Evolutionary conservation across 2,113 vertebrate genomes (phyloP).

Genomic region (Anas platyrhynchos): DNA sequence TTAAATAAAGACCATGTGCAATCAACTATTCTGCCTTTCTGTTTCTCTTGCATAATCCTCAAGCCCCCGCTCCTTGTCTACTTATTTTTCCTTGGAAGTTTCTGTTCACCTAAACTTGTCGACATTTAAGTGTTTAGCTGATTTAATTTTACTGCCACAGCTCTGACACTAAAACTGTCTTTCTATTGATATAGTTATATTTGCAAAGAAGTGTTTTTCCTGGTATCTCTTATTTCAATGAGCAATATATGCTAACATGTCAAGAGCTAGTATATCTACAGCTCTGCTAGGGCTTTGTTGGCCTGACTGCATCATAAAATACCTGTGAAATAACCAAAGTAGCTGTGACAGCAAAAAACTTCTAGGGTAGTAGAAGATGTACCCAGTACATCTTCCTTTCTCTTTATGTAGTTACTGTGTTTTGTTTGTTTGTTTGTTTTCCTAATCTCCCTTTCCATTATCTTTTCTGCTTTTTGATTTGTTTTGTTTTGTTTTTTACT

Average conservation of each 20-base stretch:
- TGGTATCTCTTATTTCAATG: slow-evolving; percentile 14
- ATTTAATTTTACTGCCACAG: slow-evolving; percentile 31
- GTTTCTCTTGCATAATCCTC: neutral
- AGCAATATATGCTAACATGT: neutral
- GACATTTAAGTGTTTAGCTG: neutral
- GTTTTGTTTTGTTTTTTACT: too few species aligned
- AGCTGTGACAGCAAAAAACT: neutral
- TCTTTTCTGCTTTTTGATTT: neutral
- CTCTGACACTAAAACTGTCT: neutral
- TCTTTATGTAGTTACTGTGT: neutral
- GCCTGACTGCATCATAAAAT: neutral
- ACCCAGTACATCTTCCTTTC: neutral
- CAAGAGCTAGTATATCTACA: neutral
- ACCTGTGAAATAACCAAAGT: neutral
- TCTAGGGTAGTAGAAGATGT: neutral
- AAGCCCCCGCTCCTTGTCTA: neutral
- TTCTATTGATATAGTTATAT: neutral
- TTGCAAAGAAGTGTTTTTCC: neutral
- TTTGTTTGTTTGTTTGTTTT: neutral
- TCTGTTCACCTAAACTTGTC: neutral
- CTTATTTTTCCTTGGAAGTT: neutral
- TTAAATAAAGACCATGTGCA: neutral
- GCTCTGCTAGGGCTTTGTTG: neutral
- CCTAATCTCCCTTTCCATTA: neutral
- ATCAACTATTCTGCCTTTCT: neutral